Percentiles rank a stretch among this genome's conserved stretches.
Conservation (phyloP, 2,888 invertebrate species). For the Gandaritis pyraliata region DNA sequence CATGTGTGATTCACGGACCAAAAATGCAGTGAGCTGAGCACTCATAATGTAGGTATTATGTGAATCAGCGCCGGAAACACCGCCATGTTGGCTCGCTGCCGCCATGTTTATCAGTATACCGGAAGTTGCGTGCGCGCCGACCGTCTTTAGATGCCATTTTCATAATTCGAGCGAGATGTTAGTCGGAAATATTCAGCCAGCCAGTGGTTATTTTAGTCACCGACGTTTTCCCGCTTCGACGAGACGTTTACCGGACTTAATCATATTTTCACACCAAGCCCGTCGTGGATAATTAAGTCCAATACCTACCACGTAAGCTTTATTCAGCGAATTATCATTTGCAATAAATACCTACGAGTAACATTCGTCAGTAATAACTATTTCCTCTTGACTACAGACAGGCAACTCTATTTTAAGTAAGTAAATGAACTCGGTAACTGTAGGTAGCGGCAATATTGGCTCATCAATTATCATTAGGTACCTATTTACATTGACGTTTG, state of each 20-base stretch:
- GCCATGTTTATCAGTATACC: constrained; percentile 81
- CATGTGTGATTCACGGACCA: constrained; percentile 79
- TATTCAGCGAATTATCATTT: neutral
- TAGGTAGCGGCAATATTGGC: neutral
- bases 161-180: constrained; percentile 70
- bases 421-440: neutral
- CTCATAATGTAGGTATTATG: constrained; percentile 60
- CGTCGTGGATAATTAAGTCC: constrained; percentile 70
- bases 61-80: constrained; percentile 83
- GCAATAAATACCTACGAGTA: neutral
- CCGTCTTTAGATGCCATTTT: constrained; percentile 78
- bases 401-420: constrained; percentile 4
- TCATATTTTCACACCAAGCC: constrained; percentile 71
- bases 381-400: constrained; percentile 11
- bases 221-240: constrained; percentile 80
- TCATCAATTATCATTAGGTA: constrained; percentile 3
- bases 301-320: constrained; percentile 51
- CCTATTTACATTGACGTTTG: neutral
- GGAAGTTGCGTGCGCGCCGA: constrained; percentile 83
- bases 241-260: constrained; percentile 76
- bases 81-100: constrained; percentile 81
- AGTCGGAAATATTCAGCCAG: constrained; percentile 77
- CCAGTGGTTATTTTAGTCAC: constrained; percentile 69
- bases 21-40: constrained; percentile 81
- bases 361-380: constrained; percentile 3